Percentiles rank a stretch among this genome's conserved stretches.
phyloP scores from a whole-genome alignment of 1,140 invertebrate genomes.

The Drosophila eugracilis region DNA sequence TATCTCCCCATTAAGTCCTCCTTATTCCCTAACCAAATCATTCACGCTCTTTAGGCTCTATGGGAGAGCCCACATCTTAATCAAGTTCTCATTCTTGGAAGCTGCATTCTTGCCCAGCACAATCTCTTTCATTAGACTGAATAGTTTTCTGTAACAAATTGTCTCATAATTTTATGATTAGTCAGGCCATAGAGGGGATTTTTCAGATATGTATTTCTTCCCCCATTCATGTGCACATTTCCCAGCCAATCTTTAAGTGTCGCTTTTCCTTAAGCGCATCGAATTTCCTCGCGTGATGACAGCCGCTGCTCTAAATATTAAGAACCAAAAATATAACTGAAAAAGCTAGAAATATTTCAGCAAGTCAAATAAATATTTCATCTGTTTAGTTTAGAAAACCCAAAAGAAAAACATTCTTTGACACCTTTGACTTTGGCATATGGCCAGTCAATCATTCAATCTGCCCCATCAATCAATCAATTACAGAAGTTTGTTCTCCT shows the following conservation, averaged over 20 bases:
- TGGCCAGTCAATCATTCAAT: slow-evolving; percentile 57
- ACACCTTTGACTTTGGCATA: slow-evolving; percentile 68
- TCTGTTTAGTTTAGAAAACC: slow-evolving; percentile 20
- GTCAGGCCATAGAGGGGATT: slow-evolving; percentile 54
- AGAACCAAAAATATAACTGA: slow-evolving; percentile 23
- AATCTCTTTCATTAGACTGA: slow-evolving; percentile 22
- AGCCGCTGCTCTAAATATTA: slow-evolving; percentile 42
- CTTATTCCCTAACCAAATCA: slow-evolving; percentile 11
- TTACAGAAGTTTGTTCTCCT: slow-evolving; percentile 51
- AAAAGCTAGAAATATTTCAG: slow-evolving; percentile 54
- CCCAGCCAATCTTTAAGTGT: slow-evolving; percentile 43
- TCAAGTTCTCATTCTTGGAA: slow-evolving; percentile 36
- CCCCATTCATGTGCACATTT: slow-evolving; percentile 5
- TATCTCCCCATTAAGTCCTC: too few species aligned
- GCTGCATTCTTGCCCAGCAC: slow-evolving; percentile 17
- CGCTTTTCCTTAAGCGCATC: slow-evolving; percentile 78
- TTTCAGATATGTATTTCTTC: too few species aligned
- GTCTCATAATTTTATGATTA: slow-evolving; percentile 76
- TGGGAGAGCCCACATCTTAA: slow-evolving; percentile 68
- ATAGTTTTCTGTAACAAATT: slow-evolving; percentile 68
- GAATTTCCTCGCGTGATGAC: slow-evolving; percentile 61
- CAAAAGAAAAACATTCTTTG: slow-evolving; percentile 41
- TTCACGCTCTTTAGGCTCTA: slow-evolving; percentile 15
- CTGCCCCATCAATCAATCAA: slow-evolving; percentile 73
- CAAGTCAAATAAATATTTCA: slow-evolving; percentile 65